Evolutionary conservation across 2,797 vertebrate species (phyloP).

Genomic region (Anabacerthia variegaticeps): DNA sequence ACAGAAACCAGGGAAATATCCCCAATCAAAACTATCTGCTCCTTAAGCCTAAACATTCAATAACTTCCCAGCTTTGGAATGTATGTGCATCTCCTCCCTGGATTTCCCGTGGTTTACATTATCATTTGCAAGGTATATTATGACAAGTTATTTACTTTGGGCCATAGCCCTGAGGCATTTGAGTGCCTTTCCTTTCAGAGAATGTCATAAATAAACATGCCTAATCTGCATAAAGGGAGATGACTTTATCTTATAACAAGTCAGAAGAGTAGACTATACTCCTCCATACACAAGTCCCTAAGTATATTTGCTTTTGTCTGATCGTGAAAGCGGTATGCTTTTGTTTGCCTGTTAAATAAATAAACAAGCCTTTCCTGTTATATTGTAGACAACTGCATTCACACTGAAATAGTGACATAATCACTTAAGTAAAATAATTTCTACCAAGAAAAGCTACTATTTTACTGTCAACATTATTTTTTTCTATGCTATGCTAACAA

Average conservation of each 20-base stretch:
- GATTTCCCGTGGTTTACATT: conserved; percentile 51
- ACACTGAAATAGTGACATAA: not conserved
- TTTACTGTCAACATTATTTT: not conserved
- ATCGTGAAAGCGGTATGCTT: not conserved
- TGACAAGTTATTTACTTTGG: conserved; percentile 67
- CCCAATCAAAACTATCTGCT: conserved; percentile 64
- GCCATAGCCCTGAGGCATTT: conserved; percentile 16
- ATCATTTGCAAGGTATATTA: conserved; percentile 69
- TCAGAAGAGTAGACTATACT: not conserved
- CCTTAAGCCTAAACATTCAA: conserved; percentile 67
- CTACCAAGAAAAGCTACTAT: not conserved
- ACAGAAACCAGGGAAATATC: conserved; percentile 58
- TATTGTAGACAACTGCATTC: not conserved
- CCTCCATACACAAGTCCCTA: not conserved
- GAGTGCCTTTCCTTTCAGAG: conserved; percentile 29
- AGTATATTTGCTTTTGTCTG: not conserved
- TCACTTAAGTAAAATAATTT: not conserved
- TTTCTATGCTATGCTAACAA: not conserved
- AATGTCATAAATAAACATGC: conserved; percentile 59
- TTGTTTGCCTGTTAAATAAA: not conserved
- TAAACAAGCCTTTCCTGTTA: not conserved
- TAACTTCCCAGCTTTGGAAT: conserved; percentile 66
- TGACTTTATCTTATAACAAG: conserved; percentile 44
- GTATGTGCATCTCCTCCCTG: conserved; percentile 48
- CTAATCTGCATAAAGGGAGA: conserved; percentile 63